A percentile compares a stretch with the other conserved stretches of the same genome.
Evolutionary conservation across 1,140 invertebrate genomes (phyloP).

Genomic region (Idris sp.): DNA sequence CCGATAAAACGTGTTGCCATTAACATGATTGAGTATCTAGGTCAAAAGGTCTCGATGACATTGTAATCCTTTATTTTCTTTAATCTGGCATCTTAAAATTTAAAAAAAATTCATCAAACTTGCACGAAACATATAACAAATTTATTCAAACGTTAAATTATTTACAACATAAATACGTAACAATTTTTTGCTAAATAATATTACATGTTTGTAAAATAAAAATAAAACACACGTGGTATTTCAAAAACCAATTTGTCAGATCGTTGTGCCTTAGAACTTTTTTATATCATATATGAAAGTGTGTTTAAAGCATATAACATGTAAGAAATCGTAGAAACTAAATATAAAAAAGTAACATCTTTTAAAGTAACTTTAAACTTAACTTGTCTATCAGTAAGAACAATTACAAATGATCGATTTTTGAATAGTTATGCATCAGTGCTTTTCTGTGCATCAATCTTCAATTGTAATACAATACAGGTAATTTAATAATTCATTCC

Average conservation of each 20-base stretch:
- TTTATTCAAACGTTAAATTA: slow-evolving; percentile 39
- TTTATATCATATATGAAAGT: too few relatives aligned
- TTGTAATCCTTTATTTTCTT: slow-evolving; percentile 4
- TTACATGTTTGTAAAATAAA: not conserved
- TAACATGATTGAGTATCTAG: slow-evolving; percentile 27
- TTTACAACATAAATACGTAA: slow-evolving; percentile 21
- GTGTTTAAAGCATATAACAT: too few relatives aligned
- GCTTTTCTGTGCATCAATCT: too few relatives aligned
- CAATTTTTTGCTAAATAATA: not conserved
- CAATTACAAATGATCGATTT: not conserved
- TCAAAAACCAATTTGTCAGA: not conserved
- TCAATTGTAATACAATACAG: slow-evolving; percentile 2
- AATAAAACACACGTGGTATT: not conserved
- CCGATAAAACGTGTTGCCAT: slow-evolving; percentile 33
- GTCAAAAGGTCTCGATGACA: slow-evolving; percentile 33
- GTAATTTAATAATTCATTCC: slow-evolving; percentile 33
- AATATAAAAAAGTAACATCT: not conserved
- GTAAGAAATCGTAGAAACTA: too few relatives aligned
- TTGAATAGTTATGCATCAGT: too few relatives aligned
- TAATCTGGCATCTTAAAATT: too few relatives aligned
- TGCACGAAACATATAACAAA: slow-evolving; percentile 16
- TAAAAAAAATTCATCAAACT: too few relatives aligned
- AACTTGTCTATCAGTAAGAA: not conserved
- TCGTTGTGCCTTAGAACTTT: too few relatives aligned
- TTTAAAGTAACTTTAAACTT: not conserved